Evolutionary conservation across 2,888 invertebrate species (phyloP).

Genomic region (Auanema freiburgensis): DNA sequence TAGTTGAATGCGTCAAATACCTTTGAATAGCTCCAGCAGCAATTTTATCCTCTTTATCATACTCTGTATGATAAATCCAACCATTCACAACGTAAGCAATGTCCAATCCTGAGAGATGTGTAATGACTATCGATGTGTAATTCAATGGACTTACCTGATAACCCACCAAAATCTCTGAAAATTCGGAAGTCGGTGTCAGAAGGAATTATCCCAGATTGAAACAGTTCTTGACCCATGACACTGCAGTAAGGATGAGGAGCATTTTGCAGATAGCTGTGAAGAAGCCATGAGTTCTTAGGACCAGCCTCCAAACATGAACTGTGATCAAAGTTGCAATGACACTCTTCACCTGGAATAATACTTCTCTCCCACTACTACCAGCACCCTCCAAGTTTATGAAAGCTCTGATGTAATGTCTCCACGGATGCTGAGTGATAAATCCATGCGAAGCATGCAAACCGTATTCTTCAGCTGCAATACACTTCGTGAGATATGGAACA

Average conservation of each 20-base stretch:
- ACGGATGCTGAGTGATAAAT: constrained; percentile 84
- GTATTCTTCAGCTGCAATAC: constrained; percentile 78
- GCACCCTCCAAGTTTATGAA: constrained; percentile 89
- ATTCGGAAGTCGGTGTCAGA: constrained; percentile 91
- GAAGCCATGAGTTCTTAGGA: constrained; percentile 72
- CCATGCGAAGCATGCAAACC: constrained; percentile 85
- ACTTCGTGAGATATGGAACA: neutral
- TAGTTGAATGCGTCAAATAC: too few relatives aligned
- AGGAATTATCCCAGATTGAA: constrained; percentile 84
- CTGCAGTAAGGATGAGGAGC: constrained; percentile 85
- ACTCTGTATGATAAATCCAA: constrained; percentile 88
- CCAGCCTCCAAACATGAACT: constrained; percentile 64
- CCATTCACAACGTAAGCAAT: constrained; percentile 89
- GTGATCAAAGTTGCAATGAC: too few relatives aligned
- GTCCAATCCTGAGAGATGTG: constrained; percentile 75
- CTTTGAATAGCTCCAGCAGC: constrained; percentile 81
- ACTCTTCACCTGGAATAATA: constrained; percentile 86
- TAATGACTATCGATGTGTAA: neutral
- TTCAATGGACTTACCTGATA: constrained; percentile 77
- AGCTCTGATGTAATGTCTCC: constrained; percentile 77
- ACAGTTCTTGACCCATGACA: constrained; percentile 77
- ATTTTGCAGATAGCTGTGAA: constrained; percentile 71
- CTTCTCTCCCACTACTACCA: constrained; percentile 86
- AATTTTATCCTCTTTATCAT: constrained; percentile 74
- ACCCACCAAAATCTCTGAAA: constrained; percentile 82